Evolutionary conservation across 2,888 invertebrate species (phyloP), one percentile per base, ranked within the genome.

Genomic region (Bellardia pandia): DNA sequence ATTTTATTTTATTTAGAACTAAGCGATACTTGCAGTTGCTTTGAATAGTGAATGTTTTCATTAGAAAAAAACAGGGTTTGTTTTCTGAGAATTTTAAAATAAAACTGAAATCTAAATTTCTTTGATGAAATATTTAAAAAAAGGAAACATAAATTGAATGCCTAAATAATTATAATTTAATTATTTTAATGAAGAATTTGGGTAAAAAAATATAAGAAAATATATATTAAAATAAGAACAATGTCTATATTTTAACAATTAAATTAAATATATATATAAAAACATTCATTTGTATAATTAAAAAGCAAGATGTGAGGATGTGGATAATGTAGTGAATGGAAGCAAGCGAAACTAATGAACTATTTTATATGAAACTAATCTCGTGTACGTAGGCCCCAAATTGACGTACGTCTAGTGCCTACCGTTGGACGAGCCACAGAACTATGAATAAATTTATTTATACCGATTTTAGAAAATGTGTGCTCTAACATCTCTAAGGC

Each of bases 361-460:
- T 11, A 40, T 37, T 33, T 58, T 14, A 37, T 56, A 64, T 58
- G 13, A 82, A 82, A 42, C 94, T 94, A 97, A 94, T 98, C 97
- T 92, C 97, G 95, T 6, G 97, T 97, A 77, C 97, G 94, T 40
- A 97, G 94, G 1, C 97, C 97, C 99, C 98, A 99, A 92, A 99
- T 97, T 37, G 97, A 98, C 0, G 98, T 98, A 90, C 98, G 95
- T 88, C 97, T 94, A 1, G 96, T 95, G 0, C 98, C 98, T 0
- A 98, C 98, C 0, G 98, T 98, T 0, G 98, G 98, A 14, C 98
- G 94, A 0, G 98, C 98, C 14, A 98, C 96, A 0, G 97, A 97
- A 90, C 98, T 98, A 92, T 96, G 97, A 86, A 95, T 95, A 90
- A 95, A 96, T 92, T 96, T 96, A 93, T 97, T 97, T 68, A 97